These are phyloP conservation scores for Caenorhabditis sp. DNA, from an alignment of 2,888 invertebrate genomes.

Conservation along the genomic window DNA sequence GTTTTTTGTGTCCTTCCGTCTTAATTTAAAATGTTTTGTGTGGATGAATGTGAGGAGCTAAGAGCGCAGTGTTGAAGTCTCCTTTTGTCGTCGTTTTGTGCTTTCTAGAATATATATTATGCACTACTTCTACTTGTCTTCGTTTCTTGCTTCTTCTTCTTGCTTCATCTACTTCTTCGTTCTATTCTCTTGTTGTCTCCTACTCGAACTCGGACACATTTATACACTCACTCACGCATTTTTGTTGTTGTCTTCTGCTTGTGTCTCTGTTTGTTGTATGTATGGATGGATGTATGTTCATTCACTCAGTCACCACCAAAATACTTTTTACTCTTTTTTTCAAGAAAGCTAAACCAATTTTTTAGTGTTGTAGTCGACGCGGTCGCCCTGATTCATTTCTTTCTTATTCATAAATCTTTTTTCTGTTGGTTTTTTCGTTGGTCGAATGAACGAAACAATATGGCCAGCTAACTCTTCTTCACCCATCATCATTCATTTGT, in stretches of 20 bases:
- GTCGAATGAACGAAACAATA: constrained; percentile 15
- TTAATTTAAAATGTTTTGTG: not conserved
- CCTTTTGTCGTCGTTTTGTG: constrained; percentile 1
- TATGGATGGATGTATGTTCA: not conserved
- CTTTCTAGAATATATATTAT: not conserved
- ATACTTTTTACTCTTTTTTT: constrained; percentile 12
- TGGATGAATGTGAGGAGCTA: not conserved
- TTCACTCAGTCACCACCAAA: not conserved
- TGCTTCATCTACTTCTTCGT: constrained; percentile 19
- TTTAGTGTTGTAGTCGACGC: constrained; percentile 3
- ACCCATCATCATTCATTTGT: not conserved
- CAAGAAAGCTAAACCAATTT: constrained; percentile 36
- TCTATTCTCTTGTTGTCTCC: constrained; percentile 5
- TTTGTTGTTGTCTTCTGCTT: constrained; percentile 17
- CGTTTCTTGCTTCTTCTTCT: no score
- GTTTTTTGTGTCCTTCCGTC: not conserved
- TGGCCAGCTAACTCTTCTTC: constrained; percentile 2
- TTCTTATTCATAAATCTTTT: constrained; percentile 34
- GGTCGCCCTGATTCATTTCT: constrained; percentile 15
- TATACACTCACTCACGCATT: not conserved
- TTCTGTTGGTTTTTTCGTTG: not conserved
- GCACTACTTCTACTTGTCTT: constrained; percentile 25
- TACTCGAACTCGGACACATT: constrained; percentile 21
- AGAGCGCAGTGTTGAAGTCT: not conserved
- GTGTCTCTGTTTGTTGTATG: constrained; percentile 3